A percentile compares a stretch with the other conserved stretches of the same genome.
Conservation (phyloP, 2,113 vertebrate genomes). For the Centropristis striata region DNA sequence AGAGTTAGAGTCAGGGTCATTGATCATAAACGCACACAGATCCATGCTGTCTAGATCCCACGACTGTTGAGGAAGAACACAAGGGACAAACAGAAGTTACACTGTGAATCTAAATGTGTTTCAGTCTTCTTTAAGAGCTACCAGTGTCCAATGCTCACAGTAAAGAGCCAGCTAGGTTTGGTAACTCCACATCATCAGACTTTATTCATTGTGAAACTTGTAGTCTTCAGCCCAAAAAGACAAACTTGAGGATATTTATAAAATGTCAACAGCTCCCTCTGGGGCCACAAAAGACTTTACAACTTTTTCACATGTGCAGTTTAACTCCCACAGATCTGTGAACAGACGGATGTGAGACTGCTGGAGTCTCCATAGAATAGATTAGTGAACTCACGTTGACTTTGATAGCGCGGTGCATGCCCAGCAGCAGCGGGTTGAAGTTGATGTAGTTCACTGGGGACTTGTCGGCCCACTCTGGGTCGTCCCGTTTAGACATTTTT, state of each 20-base stretch:
- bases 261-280: not conserved
- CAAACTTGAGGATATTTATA: not conserved
- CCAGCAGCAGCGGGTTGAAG: conserved; percentile 90
- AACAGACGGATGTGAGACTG: too few species aligned
- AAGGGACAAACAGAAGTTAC: not conserved
- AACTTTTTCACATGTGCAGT: not conserved
- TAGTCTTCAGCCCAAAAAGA: not conserved
- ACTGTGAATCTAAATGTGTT: not conserved
- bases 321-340: not conserved
- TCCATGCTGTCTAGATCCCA: conserved; percentile 85
- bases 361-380: not conserved
- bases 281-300: not conserved
- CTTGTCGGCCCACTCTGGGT: conserved; percentile 88
- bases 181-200: not conserved
- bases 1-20: conserved; percentile 86
- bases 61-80: conserved; percentile 77
- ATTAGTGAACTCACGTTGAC: conserved; percentile 85
- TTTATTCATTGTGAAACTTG: not conserved
- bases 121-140: not conserved
- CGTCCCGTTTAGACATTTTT: conserved; percentile 68
- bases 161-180: not conserved
- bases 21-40: conserved; percentile 89
- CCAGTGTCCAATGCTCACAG: not conserved
- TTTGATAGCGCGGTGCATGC: conserved; percentile 82
- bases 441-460: conserved; percentile 87